phyloP scores from a whole-genome alignment of 2,888 invertebrate species.

The Xylocampa areola region DNA sequence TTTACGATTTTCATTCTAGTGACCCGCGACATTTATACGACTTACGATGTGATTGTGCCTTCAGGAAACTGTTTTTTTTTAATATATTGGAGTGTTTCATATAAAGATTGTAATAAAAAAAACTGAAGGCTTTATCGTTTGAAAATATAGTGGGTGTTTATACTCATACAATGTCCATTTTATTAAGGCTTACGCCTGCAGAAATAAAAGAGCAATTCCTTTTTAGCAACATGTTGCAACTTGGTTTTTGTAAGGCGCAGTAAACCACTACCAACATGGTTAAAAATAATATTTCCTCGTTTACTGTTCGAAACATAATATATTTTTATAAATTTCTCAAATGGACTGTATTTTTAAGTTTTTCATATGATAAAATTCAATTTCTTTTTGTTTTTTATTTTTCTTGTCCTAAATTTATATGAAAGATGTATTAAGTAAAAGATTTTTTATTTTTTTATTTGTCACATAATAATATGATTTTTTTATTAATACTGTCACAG shows the following conservation, averaged over 20 bases:
- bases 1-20: conserved; percentile 34
- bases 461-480: too few relatives aligned
- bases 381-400: too few relatives aligned
- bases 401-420: too few relatives aligned
- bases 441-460: too few relatives aligned
- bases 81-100: conserved; percentile 30
- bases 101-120: conserved; percentile 13
- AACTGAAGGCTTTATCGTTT: conserved; percentile 8
- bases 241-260: conserved; percentile 14
- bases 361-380: too few relatives aligned
- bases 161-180: not conserved
- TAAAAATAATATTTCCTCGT: too few relatives aligned
- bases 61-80: conserved; percentile 35
- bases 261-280: too few relatives aligned
- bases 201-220: not conserved
- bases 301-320: too few relatives aligned
- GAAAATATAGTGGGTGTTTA: not conserved
- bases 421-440: too few relatives aligned
- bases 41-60: conserved; percentile 40
- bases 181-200: conserved; percentile 12
- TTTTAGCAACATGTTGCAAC: not conserved
- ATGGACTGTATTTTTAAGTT: too few relatives aligned
- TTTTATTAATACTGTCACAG: too few relatives aligned
- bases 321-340: too few relatives aligned
- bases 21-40: conserved; percentile 41